Conservation (phyloP, 2,888 invertebrate genomes). For the Cylloceria caligata region DNA sequence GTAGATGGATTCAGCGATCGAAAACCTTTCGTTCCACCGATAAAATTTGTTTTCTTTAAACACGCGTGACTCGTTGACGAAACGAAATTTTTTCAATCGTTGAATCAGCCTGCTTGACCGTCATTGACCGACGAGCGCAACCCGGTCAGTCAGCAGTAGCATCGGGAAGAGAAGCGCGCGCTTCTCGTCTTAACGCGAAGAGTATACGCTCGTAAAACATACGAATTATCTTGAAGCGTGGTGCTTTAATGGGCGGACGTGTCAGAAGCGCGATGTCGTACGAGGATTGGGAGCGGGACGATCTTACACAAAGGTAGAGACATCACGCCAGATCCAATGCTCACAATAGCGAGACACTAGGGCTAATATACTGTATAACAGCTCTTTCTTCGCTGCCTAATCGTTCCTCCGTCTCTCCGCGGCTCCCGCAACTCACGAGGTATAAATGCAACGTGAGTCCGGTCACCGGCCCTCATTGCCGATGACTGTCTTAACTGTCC, state of each 20-base stretch:
- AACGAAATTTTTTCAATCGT: background rate
- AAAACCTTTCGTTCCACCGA: too few relatives aligned
- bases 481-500: constrained; percentile 18
- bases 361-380: constrained; percentile 75
- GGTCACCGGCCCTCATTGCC: constrained; percentile 40
- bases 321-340: constrained; percentile 79
- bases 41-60: too few relatives aligned
- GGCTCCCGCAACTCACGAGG: constrained; percentile 45
- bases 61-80: background rate
- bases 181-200: constrained; percentile 63
- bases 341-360: constrained; percentile 75
- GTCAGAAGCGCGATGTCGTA: constrained; percentile 86
- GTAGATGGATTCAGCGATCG: background rate
- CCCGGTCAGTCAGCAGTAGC: constrained; percentile 14
- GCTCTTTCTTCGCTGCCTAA: constrained; percentile 83
- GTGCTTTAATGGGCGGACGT: constrained; percentile 81
- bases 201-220: constrained; percentile 77
- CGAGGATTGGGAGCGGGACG: constrained; percentile 77
- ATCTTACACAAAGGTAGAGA: constrained; percentile 87
- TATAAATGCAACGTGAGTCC: constrained; percentile 39
- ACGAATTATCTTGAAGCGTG: constrained; percentile 82
- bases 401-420: constrained; percentile 82
- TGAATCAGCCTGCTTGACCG: background rate
- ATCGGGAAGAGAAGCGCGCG: constrained; percentile 20
- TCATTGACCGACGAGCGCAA: constrained; percentile 34